Evolutionary conservation across 2,797 vertebrate genomes (phyloP), one percentile per base, ranked within the genome.

Genomic region (Dicrostonyx torquatus): DNA sequence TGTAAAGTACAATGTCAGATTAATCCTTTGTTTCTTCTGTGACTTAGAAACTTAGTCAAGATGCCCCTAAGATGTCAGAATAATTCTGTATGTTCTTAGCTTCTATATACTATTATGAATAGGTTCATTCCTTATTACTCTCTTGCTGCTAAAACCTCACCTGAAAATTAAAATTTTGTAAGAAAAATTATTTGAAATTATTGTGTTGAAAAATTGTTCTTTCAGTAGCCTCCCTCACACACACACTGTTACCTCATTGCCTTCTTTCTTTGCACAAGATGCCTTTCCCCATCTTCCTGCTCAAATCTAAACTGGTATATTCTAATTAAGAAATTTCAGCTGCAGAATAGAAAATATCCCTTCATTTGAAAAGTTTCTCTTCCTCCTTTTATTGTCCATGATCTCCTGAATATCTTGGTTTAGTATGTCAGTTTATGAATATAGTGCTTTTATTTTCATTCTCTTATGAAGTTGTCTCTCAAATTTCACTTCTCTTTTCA

Each of bases 111-210:
- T 60, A 31, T 90, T 72, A 55, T 80, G 55, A 85, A 17, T 77
- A 24, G 43, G 62, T 96, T 93, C 34, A n/a, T 90, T 95, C n/a
- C 12, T 90, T 90, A 2, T 86, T 92, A 55, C 62, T 93, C n/a
- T 83, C 13, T n/a, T 96, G 31, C 9, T 66, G 62, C 53, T 75
- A 75, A 88, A 95, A 93, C 45, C 8, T 94, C 26, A 93, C 66
- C n/a, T 20, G 8, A 80, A 91, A 89, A 76, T 95, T 92, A 91
- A 96, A 96, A 58, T 77, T 82, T 95, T 83, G 0, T 88, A 86
- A 62, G 53, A 95, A 79, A 48, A 77, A 10, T 80, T 53, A 1
- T 55, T 72, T 55, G 48, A 72, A 86, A 70, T 70, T 89, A 29
- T 34, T 53, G 53, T 55, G 24, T 58, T 72, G 66, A 93, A 72